These are phyloP conservation scores for Nettapus auritus DNA, from an alignment of 2,113 vertebrate species.

Conservation along the genomic window DNA sequence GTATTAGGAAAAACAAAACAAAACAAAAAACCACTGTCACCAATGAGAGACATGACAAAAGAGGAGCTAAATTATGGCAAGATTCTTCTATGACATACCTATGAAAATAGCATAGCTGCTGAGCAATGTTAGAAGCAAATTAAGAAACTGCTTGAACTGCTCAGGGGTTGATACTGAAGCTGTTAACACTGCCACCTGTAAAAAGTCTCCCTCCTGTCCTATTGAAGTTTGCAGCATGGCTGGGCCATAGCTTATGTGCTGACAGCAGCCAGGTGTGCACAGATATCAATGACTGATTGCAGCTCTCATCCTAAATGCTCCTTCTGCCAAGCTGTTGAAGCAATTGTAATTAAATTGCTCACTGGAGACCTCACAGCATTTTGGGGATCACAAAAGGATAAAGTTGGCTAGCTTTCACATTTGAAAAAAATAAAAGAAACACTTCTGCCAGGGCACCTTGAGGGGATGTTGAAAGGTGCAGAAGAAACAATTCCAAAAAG, in stretches of 20 bases:
- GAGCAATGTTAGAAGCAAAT: background rate
- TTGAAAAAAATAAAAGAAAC: background rate
- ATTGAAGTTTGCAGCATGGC: background rate
- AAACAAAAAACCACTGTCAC: background rate
- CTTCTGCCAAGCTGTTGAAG: slow-evolving; percentile 26
- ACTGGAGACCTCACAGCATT: slow-evolving; percentile 13
- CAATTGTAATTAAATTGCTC: slow-evolving; percentile 41
- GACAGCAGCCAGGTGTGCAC: slow-evolving; percentile 43
- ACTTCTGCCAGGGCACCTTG: slow-evolving; percentile 26
- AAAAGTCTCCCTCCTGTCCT: background rate
- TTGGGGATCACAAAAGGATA: slow-evolving; percentile 39
- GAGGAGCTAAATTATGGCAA: background rate
- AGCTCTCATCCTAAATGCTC: slow-evolving; percentile 29
- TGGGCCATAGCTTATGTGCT: slow-evolving; percentile 14
- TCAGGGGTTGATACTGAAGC: background rate
- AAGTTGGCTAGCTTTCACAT: slow-evolving; percentile 17
- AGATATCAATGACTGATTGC: slow-evolving; percentile 29
- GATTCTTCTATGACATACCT: background rate
- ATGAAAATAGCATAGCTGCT: background rate
- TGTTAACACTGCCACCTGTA: slow-evolving; percentile 23
- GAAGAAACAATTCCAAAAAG: background rate
- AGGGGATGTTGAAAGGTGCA: background rate
- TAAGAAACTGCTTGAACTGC: background rate
- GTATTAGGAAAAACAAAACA: background rate
- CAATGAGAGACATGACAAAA: background rate